phyloP scores from a whole-genome alignment of 1,140 invertebrate genomes.

The Brachionus paranguensis region DNA sequence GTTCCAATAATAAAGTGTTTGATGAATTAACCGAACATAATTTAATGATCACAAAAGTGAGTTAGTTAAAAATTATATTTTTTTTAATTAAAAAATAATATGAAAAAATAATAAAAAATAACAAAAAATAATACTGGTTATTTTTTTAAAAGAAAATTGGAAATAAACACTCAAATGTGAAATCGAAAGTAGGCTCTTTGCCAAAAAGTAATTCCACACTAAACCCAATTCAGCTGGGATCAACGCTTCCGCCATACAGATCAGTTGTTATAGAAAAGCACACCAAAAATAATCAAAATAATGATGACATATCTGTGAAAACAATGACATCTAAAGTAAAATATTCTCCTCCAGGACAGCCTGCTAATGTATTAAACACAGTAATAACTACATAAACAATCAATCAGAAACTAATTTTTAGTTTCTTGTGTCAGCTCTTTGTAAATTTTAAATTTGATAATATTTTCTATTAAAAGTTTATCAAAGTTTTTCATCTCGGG shows the following conservation, averaged over 20 bases:
- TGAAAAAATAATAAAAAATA: too few relatives aligned
- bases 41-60: neutral
- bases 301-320: neutral
- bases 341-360: neutral
- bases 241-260: neutral
- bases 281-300: neutral
- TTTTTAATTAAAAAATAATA: too few relatives aligned
- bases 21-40: slow-evolving; percentile 14
- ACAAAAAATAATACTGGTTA: too few relatives aligned
- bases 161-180: neutral
- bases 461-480: neutral
- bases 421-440: neutral
- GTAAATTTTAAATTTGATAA: neutral
- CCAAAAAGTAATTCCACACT: neutral
- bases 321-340: slow-evolving; percentile 23
- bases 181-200: neutral
- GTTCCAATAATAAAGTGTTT: neutral
- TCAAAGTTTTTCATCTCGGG: neutral
- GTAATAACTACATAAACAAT: neutral
- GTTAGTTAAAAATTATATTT: neutral
- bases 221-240: neutral
- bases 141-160: neutral
- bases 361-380: slow-evolving; percentile 4
- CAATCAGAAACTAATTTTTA: slow-evolving; percentile 26
- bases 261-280: slow-evolving; percentile 18